Evolutionary conservation across 2,113 vertebrate genomes (phyloP), one percentile per base, ranked within the genome.

Genomic region (Paradoxurus hermaphroditus): DNA sequence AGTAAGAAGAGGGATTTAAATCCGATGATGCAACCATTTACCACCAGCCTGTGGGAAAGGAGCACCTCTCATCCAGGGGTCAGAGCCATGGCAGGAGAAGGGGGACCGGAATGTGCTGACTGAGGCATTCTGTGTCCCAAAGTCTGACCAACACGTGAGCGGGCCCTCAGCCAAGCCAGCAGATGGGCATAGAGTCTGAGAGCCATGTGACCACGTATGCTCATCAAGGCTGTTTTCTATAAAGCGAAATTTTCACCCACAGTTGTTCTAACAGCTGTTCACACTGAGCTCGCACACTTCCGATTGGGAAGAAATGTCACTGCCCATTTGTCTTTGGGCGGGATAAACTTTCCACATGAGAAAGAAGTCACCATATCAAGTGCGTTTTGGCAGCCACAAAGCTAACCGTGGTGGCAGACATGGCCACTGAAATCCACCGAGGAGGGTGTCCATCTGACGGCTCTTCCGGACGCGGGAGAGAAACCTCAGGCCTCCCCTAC

Each of bases 261-360:
- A 94, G 79, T 86, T 96, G 86, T 96, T 92, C 94, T 84, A 95
- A 97, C 98, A 98, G 97, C 97, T 98, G 97, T 94, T 98, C 97
- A 62, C 93, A 97, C 86, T 39, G 97, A 97, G 98, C 68, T 90
- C 86, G 88, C 95, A 44, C n/a, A 27, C 14, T 68, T 97, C 91
- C 96, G 97, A 91, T 93, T 98, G 97, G 97, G 94, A 98, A 97
- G 90, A 92, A 67, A 96, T 95, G 93, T 96, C 98, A 97, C 83
- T 94, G 92, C 41, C 94, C 89, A 95, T 98, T 96, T 56, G 41
- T 98, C 98, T 98, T 98, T 79, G 91, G 98, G 36, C 31, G 86
- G 91, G 41, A 98, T 92, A 87, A 97, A 81, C 95, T 88, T 87
- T 27, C 77, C 85, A 73, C 44, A 44, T 19, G 83, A 56, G 96